Percentiles rank a stretch among this genome's conserved stretches.
phyloP scores from a whole-genome alignment of 2,888 invertebrate genomes.

The Plagodis pulveraria region DNA sequence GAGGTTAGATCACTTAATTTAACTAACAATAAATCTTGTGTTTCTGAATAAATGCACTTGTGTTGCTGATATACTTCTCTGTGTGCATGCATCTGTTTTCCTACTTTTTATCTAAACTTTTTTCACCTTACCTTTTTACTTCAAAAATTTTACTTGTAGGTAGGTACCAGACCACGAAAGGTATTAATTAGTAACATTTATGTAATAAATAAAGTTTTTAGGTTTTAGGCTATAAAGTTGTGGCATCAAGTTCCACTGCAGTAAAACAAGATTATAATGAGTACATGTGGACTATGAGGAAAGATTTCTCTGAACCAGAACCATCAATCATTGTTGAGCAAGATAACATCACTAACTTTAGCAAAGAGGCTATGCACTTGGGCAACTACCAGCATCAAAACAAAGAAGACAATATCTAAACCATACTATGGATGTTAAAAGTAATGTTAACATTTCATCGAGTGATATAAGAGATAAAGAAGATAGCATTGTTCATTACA shows the following conservation, averaged over 20 bases:
- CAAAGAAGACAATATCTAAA: constrained; percentile 80
- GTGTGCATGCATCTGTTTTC: too few relatives aligned
- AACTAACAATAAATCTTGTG: constrained; percentile 11
- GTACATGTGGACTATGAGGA: constrained; percentile 97
- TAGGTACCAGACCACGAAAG: background rate
- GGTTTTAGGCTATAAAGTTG: constrained; percentile 95
- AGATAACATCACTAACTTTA: constrained; percentile 86
- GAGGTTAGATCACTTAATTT: constrained; percentile 80
- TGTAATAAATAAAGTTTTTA: constrained; percentile 50
- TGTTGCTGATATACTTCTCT: too few relatives aligned
- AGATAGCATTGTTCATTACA: constrained; percentile 87
- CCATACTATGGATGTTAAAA: constrained; percentile 71
- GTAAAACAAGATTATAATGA: constrained; percentile 95
- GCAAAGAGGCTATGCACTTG: constrained; percentile 84
- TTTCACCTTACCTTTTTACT: background rate
- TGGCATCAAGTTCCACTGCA: constrained; percentile 93
- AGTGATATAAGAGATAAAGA: constrained; percentile 64
- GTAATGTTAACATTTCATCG: constrained; percentile 60
- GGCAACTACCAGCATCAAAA: constrained; percentile 69
- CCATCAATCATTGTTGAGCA: constrained; percentile 87
- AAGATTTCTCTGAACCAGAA: constrained; percentile 93
- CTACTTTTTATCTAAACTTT: too few relatives aligned
- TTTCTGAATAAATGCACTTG: background rate
- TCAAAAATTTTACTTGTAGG: background rate
- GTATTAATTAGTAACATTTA: background rate